phyloP scores from a whole-genome alignment of 2,113 vertebrate genomes.

The Semnornis frantzii region DNA sequence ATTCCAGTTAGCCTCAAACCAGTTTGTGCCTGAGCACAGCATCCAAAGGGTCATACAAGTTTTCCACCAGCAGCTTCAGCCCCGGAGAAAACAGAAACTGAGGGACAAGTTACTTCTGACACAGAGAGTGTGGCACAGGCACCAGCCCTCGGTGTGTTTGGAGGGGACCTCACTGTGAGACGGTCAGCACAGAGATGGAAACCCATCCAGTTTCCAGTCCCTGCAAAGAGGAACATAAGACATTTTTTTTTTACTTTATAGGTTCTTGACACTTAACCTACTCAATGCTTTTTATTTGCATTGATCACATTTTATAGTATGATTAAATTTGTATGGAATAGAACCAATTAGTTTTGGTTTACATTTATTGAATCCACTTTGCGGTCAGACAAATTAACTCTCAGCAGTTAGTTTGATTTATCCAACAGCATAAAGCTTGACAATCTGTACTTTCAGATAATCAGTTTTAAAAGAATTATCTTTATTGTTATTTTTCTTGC shows the following conservation, averaged over 20 bases:
- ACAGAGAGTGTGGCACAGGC: not conserved
- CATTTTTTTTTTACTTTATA: constrained; percentile 57
- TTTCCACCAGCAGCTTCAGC: not conserved
- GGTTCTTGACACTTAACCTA: constrained; percentile 74
- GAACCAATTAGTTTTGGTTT: constrained; percentile 84
- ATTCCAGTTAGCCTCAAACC: too few relatives aligned
- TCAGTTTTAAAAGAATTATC: constrained; percentile 4
- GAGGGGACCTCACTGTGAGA: not conserved
- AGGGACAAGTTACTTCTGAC: not conserved
- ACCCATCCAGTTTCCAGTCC: not conserved
- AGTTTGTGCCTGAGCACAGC: not conserved
- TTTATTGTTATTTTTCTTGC: constrained; percentile 16
- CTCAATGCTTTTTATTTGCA: constrained; percentile 79
- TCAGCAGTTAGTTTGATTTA: constrained; percentile 78
- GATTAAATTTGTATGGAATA: constrained; percentile 83
- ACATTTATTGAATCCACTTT: constrained; percentile 80
- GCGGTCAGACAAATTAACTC: constrained; percentile 81
- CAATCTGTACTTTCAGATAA: constrained; percentile 33
- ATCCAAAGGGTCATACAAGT: not conserved
- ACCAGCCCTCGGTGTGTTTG: not conserved
- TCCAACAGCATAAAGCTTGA: constrained; percentile 54
- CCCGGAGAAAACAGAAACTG: not conserved
- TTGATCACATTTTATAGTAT: constrained; percentile 82
- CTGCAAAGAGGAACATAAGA: not conserved
- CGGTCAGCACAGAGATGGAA: not conserved